phyloP scores from a whole-genome alignment of 2,888 invertebrate species.

The Selenia dentaria region DNA sequence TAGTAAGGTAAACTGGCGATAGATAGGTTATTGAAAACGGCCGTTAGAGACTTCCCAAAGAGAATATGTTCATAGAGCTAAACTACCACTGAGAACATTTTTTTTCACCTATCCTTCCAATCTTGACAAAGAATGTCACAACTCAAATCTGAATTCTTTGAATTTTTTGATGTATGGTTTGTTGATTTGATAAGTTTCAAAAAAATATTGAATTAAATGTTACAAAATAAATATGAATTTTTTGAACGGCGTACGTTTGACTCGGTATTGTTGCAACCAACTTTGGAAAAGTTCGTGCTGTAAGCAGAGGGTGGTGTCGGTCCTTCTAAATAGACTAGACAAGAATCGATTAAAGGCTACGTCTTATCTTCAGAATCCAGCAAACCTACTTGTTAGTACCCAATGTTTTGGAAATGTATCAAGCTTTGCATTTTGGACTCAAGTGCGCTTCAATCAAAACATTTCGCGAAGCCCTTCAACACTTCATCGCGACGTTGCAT shows the following conservation, averaged over 20 bases:
- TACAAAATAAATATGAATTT: conserved; percentile 44
- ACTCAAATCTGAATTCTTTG: too few relatives aligned
- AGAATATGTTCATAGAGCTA: too few relatives aligned
- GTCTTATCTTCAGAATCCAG: conserved; percentile 1
- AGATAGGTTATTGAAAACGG: too few relatives aligned
- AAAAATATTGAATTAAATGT: conserved; percentile 10
- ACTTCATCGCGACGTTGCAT: conserved; percentile 65
- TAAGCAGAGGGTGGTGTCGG: conserved; percentile 36
- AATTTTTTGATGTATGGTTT: too few relatives aligned
- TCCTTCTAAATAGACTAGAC: conserved; percentile 14
- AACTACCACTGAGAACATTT: too few relatives aligned
- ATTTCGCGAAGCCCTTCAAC: conserved; percentile 43
- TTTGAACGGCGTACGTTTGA: conserved; percentile 40
- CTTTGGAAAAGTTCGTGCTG: conserved; percentile 43
- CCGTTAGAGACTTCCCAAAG: too few relatives aligned
- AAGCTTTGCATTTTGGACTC: conserved; percentile 51
- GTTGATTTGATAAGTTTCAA: too few relatives aligned
- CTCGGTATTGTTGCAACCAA: conserved; percentile 38
- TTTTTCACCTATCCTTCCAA: too few relatives aligned
- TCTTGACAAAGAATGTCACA: too few relatives aligned
- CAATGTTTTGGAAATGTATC: conserved; percentile 19
- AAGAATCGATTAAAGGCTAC: conserved; percentile 7
- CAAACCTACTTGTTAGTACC: conserved; percentile 15
- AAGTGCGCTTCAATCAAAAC: conserved; percentile 57
- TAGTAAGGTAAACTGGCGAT: too few relatives aligned